These are phyloP conservation scores for Xylota sylvarum DNA, from an alignment of 2,888 invertebrate species.

Conservation along the genomic window DNA sequence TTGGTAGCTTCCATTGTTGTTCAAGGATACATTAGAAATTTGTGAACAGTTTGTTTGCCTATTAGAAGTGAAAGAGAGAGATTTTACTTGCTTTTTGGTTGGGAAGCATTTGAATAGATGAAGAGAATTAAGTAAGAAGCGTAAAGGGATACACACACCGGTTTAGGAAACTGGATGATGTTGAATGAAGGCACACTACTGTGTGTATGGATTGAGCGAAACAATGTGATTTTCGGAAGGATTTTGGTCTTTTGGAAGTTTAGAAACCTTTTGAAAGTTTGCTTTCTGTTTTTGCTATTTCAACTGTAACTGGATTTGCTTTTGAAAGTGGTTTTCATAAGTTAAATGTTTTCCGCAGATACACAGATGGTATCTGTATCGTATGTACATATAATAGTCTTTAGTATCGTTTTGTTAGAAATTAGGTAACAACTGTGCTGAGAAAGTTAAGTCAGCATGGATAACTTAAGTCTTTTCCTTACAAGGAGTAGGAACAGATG, in stretches of 20 bases:
- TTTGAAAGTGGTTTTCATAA: background rate
- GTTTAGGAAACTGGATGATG: background rate
- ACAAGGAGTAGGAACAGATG: too few relatives aligned
- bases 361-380: too few relatives aligned
- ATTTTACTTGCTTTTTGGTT: conserved; percentile 10
- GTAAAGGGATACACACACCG: conserved; percentile 11
- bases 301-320: background rate
- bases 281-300: conserved; percentile 2
- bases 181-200: conserved; percentile 17
- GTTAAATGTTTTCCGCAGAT: too few relatives aligned
- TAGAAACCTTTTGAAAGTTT: conserved; percentile 10
- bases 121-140: conserved; percentile 7
- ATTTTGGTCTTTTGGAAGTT: conserved; percentile 35
- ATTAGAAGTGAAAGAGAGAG: background rate
- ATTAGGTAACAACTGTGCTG: too few relatives aligned
- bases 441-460: too few relatives aligned
- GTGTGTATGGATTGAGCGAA: background rate
- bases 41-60: conserved; percentile 46
- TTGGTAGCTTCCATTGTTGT: conserved; percentile 7
- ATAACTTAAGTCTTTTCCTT: too few relatives aligned
- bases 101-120: background rate
- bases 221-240: conserved; percentile 15
- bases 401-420: too few relatives aligned
- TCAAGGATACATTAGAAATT: conserved; percentile 40
- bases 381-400: too few relatives aligned